phyloP scores from a whole-genome alignment of 2,113 vertebrate species.

The Rhabdomys dilectus region DNA sequence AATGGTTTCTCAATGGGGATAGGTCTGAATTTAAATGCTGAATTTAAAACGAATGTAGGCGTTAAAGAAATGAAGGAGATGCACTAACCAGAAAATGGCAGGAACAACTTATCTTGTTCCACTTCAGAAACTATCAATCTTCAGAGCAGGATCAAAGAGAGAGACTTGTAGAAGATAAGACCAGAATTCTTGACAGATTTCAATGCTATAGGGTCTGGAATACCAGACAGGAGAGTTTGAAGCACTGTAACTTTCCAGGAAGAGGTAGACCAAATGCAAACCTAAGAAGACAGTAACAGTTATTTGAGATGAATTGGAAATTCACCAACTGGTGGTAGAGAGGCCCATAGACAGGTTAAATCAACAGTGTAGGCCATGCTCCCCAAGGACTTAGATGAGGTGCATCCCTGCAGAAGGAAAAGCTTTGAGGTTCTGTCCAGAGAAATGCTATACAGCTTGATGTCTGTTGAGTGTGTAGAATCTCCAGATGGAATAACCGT shows the following conservation, averaged over 20 bases:
- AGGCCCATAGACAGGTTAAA: background rate
- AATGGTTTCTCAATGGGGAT: background rate
- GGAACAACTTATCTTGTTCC: background rate
- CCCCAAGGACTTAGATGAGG: background rate
- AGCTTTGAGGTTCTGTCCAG: background rate
- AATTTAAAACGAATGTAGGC: background rate
- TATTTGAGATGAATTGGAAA: background rate
- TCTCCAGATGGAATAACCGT: background rate
- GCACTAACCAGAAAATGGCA: background rate
- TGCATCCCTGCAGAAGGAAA: too few relatives aligned
- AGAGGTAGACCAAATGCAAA: background rate
- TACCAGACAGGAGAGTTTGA: too few relatives aligned
- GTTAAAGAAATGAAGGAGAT: background rate
- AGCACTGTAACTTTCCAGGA: background rate
- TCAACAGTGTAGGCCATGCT: fast-evolving
- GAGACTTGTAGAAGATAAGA: background rate
- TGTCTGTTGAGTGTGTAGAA: background rate
- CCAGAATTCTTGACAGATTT: background rate
- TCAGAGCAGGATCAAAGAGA: background rate
- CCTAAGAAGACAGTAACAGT: background rate
- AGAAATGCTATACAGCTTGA: background rate
- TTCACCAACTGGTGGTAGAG: fast-evolving
- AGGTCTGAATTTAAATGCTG: background rate
- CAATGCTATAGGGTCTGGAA: background rate
- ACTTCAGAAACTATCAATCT: background rate